Evolutionary conservation across 2,888 invertebrate species (phyloP), one percentile per base, ranked within the genome.

Genomic region (Lapara coniferarum): DNA sequence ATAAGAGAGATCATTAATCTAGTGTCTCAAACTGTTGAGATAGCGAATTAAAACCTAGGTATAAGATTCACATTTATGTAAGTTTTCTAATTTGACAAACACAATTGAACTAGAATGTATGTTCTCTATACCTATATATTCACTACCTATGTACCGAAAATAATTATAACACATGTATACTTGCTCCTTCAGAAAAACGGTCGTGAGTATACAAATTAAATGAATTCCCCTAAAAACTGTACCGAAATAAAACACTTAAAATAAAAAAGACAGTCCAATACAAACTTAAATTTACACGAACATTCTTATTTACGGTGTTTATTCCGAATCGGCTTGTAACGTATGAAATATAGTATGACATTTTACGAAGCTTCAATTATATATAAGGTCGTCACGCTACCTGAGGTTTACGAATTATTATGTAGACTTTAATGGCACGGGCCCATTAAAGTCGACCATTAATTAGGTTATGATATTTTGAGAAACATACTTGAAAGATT

Each of bases 341-440:
- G 73, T 76, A 80, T 81, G 75, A 83, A 79, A 75, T 81, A 82
- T 80, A 69, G 78, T 69, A 69, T 80, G 82, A 78, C 82, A 80
- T 83, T 83, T 82, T 71, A 74, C 67, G 59, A 68, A 68, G 66
- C 72, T 77, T 77, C 80, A 81, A 82, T 82, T 82, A 79, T 81
- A 76, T 80, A 77, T 79, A 79, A 83, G 79, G 81, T 76, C 79
- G 74, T 74, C 74, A 75, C 79, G 74, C 74, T 71, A 75, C 74
- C 55, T 55, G 19, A 55, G 75, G 68, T 72, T 71, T 68, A 72
- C 71, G 5, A 69, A 73, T 74, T 70, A 72, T 73, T 73, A 69
- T 71, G 68, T 71, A 74, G 73, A 74, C 74, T 71, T 72, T 71
- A 70, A 72, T 71, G 70, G 71, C 66, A 70, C 69, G 66, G 69